These are phyloP conservation scores for Entelurus aequoreus DNA, from an alignment of 2,113 vertebrate genomes.

Conservation along the genomic window DNA sequence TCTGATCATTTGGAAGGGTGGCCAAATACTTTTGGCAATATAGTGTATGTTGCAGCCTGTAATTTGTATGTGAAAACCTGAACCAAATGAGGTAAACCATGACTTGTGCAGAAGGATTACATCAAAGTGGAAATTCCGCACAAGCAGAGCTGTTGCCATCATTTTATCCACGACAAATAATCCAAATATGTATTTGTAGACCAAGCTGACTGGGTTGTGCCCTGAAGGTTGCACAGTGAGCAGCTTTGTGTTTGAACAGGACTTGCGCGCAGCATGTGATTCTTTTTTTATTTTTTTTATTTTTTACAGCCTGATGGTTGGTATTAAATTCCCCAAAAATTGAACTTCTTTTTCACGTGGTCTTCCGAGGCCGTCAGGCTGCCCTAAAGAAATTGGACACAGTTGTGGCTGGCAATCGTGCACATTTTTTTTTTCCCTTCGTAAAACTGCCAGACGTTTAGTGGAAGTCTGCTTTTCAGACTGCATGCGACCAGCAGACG, in stretches of 20 bases:
- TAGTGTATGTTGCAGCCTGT: too few relatives aligned
- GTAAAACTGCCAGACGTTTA: constrained; percentile 39
- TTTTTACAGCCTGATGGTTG: constrained; percentile 27
- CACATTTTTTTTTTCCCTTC: not conserved
- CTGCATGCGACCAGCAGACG: constrained; percentile 39
- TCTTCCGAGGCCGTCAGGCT: constrained; percentile 24
- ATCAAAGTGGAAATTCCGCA: constrained; percentile 6
- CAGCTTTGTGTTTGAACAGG: constrained; percentile 11
- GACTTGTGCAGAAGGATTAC: constrained; percentile 4
- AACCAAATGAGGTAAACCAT: constrained; percentile 12
- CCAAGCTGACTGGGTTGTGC: constrained; percentile 8
- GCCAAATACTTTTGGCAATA: too few relatives aligned
- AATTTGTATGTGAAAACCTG: constrained; percentile 12
- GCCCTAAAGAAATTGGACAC: constrained; percentile 34
- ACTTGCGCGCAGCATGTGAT: constrained; percentile 21
- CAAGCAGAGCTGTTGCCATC: not conserved
- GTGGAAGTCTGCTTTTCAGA: constrained; percentile 11
- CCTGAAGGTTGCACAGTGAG: constrained; percentile 9
- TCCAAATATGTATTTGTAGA: constrained; percentile 20
- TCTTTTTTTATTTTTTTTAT: constrained; percentile 10
- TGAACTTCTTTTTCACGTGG: constrained; percentile 12
- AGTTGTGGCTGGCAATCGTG: constrained; percentile 29
- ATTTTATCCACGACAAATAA: constrained; percentile 1
- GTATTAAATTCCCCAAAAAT: constrained; percentile 34
- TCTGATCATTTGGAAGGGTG: too few relatives aligned